These are phyloP conservation scores for Oncorhynchus nerka DNA, from an alignment of 2,113 vertebrate genomes.

Conservation along the genomic window DNA sequence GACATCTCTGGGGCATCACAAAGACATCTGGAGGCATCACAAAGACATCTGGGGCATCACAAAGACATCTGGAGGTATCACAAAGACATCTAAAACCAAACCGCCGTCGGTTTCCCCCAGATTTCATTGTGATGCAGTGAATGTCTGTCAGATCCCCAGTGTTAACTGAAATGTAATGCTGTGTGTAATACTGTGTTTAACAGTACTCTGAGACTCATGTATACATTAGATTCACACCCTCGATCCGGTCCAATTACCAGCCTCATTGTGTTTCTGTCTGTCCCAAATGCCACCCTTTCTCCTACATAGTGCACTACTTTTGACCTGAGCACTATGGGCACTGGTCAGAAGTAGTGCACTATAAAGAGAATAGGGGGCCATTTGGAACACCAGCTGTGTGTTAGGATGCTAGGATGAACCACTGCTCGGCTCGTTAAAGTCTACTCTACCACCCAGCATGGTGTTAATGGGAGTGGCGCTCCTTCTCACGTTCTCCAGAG, in stretches of 20 bases:
- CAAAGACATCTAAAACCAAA: neutral
- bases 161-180: neutral
- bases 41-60: too few relatives aligned
- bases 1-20: too few relatives aligned
- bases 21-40: too few relatives aligned
- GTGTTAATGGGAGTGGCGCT: slow-evolving; percentile 36
- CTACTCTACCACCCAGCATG: slow-evolving; percentile 21
- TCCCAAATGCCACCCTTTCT: too few relatives aligned
- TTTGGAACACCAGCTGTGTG: slow-evolving; percentile 8
- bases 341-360: too few relatives aligned
- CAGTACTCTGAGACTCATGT: slow-evolving; percentile 10
- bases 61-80: slow-evolving; percentile 1
- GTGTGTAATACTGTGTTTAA: neutral
- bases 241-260: slow-evolving; percentile 22
- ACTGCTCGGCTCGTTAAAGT: slow-evolving; percentile 18
- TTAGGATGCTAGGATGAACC: slow-evolving; percentile 21
- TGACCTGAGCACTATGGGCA: too few relatives aligned
- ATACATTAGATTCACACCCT: slow-evolving; percentile 18
- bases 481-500: slow-evolving; percentile 18
- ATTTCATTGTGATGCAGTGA: too few relatives aligned
- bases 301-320: too few relatives aligned
- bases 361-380: too few relatives aligned
- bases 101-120: too few relatives aligned
- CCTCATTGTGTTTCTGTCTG: slow-evolving; percentile 15
- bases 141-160: neutral